Conservation (phyloP, 2,888 invertebrate species). For the Acleris laterana region DNA sequence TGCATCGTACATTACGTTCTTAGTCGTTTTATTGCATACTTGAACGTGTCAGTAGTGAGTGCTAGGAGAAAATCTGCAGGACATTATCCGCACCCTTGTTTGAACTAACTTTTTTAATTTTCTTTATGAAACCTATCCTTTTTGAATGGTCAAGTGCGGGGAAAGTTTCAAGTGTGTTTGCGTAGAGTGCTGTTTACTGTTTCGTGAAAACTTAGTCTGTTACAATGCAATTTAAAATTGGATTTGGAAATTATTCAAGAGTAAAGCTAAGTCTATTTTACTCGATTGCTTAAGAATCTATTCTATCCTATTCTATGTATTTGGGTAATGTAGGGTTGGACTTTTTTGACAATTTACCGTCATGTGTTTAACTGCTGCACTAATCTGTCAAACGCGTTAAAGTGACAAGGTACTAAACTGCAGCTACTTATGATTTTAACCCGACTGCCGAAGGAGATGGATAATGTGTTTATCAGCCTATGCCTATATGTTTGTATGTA, state of each 20-base stretch:
- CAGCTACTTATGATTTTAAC: too few relatives aligned
- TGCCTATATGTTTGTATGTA: too few relatives aligned
- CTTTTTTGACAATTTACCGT: too few relatives aligned
- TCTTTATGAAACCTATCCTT: conserved; percentile 60
- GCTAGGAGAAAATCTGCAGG: conserved; percentile 45
- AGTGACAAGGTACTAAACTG: too few relatives aligned
- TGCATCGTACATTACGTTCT: conserved; percentile 23
- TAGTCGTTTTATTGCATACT: conserved; percentile 5
- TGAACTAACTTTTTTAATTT: conserved; percentile 71
- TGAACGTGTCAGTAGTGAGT: conserved; percentile 39
- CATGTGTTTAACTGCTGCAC: too few relatives aligned
- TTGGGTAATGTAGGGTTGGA: too few relatives aligned
- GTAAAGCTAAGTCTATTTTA: too few relatives aligned
- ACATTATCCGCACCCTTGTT: conserved; percentile 57
- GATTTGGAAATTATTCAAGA: neutral
- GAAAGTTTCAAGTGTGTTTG: conserved; percentile 60
- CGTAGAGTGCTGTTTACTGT: conserved; percentile 28
- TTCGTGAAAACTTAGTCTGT: conserved; percentile 20
- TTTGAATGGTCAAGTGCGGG: conserved; percentile 58
- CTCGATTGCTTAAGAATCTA: too few relatives aligned
- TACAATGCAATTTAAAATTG: conserved; percentile 16
- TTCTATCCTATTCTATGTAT: too few relatives aligned
- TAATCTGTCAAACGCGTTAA: too few relatives aligned
- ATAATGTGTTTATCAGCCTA: too few relatives aligned
- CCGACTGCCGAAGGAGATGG: too few relatives aligned